Evolutionary conservation across 2,888 invertebrate species (phyloP).

Genomic region (Aelia acuminata): DNA sequence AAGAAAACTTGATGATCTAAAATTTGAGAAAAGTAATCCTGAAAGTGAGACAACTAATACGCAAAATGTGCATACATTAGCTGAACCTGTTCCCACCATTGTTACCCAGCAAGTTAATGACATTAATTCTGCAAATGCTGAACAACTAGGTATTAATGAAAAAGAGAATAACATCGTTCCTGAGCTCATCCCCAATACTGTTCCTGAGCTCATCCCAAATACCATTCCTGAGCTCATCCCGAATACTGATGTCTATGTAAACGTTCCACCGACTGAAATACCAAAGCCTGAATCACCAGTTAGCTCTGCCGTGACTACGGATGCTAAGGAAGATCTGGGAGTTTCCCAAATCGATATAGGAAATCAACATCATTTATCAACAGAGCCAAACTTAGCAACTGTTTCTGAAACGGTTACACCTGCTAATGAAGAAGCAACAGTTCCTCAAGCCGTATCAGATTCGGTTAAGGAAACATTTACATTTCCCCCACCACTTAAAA

Average conservation of each 20-base stretch:
- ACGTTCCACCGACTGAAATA: not conserved
- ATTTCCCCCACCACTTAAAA: not conserved
- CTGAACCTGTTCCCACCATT: not conserved
- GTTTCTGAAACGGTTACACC: not conserved
- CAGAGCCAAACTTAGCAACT: not conserved
- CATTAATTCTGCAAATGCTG: not conserved
- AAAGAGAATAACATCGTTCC: not conserved
- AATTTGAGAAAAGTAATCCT: not conserved
- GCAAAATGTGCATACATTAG: not conserved
- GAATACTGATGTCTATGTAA: not conserved
- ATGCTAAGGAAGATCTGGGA: not conserved
- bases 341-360: too few species aligned
- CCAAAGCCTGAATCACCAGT: not conserved
- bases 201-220: too few species aligned
- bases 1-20: not conserved
- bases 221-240: not conserved
- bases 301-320: not conserved
- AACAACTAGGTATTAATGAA: not conserved
- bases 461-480: too few species aligned
- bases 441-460: too few species aligned
- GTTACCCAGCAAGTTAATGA: not conserved
- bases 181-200: too few species aligned
- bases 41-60: not conserved
- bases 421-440: not conserved
- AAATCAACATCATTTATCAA: too few species aligned